phyloP scores from a whole-genome alignment of 2,888 invertebrate genomes.

The Linnaemya tessellans region DNA sequence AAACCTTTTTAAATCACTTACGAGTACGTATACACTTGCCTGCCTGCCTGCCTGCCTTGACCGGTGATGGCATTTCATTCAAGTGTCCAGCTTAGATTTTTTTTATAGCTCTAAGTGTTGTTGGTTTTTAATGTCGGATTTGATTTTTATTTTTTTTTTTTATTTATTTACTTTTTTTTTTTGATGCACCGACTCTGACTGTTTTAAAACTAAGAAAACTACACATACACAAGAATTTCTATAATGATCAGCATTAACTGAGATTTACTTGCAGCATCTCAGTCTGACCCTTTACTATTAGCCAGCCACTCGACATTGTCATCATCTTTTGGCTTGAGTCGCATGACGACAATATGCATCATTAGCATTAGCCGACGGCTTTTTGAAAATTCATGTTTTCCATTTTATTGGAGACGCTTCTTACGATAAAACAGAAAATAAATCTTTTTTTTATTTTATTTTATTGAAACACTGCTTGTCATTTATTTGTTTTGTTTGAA shows the following conservation, averaged over 20 bases:
- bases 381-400: slow-evolving; percentile 22
- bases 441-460: neutral
- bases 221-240: slow-evolving; percentile 14
- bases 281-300: neutral
- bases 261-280: slow-evolving; percentile 19
- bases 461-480: slow-evolving; percentile 46
- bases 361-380: slow-evolving; percentile 58
- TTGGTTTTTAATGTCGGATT: neutral
- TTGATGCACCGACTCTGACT: slow-evolving; percentile 59
- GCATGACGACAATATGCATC: slow-evolving; percentile 21
- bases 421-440: neutral
- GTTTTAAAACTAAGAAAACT: slow-evolving; percentile 22
- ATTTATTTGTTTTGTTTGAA: slow-evolving; percentile 48
- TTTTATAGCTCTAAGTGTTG: slow-evolving; percentile 39
- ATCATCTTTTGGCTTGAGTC: slow-evolving; percentile 13
- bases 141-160: slow-evolving; percentile 26
- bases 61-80: slow-evolving; percentile 59
- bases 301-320: slow-evolving; percentile 32
- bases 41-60: neutral
- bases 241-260: slow-evolving; percentile 25
- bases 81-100: slow-evolving; percentile 38
- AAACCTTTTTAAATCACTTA: slow-evolving; percentile 42
- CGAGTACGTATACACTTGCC: too few species aligned
- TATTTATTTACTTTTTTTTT: slow-evolving; percentile 19
- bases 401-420: slow-evolving; percentile 22